Percentiles rank a stretch among this genome's conserved stretches.
phyloP scores from a whole-genome alignment of 2,797 vertebrate species.

The Dendrocincla tyrannina region DNA sequence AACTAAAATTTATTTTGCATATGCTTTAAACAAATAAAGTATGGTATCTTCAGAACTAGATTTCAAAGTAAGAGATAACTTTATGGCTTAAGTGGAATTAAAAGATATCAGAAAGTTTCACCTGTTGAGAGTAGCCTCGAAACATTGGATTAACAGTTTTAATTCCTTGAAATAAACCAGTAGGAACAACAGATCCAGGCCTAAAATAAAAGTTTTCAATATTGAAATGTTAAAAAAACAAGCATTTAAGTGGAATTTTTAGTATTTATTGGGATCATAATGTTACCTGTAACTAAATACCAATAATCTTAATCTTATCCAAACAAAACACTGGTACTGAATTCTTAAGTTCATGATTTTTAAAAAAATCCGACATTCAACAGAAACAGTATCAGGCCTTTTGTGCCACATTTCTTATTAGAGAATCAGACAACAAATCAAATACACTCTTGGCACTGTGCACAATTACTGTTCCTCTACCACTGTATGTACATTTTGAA shows the following conservation, averaged over 20 bases:
- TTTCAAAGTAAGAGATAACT: neutral
- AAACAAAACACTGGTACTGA: neutral
- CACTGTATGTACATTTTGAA: neutral
- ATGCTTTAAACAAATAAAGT: neutral
- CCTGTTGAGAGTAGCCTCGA: conserved; percentile 97
- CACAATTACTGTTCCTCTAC: neutral
- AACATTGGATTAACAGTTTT: conserved; percentile 97
- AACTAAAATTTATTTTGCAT: neutral
- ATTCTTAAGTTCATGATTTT: rapidly evolving
- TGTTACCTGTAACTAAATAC: neutral
- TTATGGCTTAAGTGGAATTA: neutral
- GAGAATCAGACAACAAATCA: neutral
- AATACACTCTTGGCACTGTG: neutral
- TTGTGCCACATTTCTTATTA: neutral
- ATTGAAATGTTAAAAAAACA: neutral
- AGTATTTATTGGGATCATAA: neutral
- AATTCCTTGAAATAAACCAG: conserved; percentile 97
- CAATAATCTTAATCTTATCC: neutral
- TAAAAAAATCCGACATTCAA: neutral
- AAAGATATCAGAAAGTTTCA: conserved; percentile 59
- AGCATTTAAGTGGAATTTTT: neutral
- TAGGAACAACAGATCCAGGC: conserved; percentile 94
- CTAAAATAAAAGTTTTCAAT: conserved; percentile 71
- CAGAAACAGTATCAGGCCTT: neutral
- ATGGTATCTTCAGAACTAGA: neutral